These are phyloP conservation scores for Drosophila paucipuncta DNA, from an alignment of 2,888 invertebrate species.

Conservation along the genomic window DNA sequence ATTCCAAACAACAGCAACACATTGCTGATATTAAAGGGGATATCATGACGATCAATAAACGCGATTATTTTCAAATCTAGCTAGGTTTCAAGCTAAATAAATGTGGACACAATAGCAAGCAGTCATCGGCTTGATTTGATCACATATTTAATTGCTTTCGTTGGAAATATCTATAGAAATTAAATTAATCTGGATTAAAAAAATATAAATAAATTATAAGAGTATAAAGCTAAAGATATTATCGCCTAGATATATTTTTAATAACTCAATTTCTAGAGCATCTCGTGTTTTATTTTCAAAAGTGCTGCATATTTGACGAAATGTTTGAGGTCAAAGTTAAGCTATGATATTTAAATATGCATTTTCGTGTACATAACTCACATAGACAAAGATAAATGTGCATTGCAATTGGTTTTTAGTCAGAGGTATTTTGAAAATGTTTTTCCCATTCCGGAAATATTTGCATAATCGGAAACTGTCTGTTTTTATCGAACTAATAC, in stretches of 20 bases:
- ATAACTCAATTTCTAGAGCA: not conserved
- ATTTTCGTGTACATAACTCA: slow-evolving; percentile 18
- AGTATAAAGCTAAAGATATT: not conserved
- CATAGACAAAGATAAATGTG: slow-evolving; percentile 29
- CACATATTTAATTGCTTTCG: not conserved
- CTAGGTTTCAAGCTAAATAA: not conserved
- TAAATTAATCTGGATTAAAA: not conserved
- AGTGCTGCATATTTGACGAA: not conserved
- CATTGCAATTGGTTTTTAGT: slow-evolving; percentile 61
- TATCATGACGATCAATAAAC: slow-evolving; percentile 17
- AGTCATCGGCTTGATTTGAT: not conserved
- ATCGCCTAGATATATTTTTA: not conserved
- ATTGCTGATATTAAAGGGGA: slow-evolving; percentile 13
- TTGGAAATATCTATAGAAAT: not conserved
- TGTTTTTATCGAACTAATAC: slow-evolving; percentile 30
- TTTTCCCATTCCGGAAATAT: not conserved
- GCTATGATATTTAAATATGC: slow-evolving; percentile 11
- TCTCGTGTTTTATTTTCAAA: not conserved
- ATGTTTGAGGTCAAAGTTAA: slow-evolving; percentile 17
- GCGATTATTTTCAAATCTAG: not conserved
- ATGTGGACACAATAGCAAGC: not conserved
- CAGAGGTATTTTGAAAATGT: slow-evolving; percentile 24
- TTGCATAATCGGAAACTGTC: slow-evolving; percentile 42
- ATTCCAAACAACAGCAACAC: slow-evolving; percentile 27
- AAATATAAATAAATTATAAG: not conserved